phyloP scores from a whole-genome alignment of 2,113 vertebrate genomes.

The Sceloporus tristichus region DNA sequence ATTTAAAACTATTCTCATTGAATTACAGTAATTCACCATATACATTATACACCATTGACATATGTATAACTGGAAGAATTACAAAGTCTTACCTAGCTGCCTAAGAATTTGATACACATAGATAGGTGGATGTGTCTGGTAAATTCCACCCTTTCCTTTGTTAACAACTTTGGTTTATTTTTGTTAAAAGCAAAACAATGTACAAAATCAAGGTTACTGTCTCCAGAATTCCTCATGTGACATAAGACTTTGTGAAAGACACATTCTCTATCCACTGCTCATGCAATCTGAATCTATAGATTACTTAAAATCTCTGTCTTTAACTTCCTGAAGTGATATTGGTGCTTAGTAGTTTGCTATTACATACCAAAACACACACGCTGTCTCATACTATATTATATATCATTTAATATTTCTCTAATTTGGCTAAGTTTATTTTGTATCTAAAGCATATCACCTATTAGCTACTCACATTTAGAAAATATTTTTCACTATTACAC shows the following conservation, averaged over 20 bases:
- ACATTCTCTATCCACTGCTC: neutral
- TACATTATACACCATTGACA: neutral
- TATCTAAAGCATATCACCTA: neutral
- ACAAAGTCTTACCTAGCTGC: neutral
- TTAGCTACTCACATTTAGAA: neutral
- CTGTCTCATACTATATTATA: neutral
- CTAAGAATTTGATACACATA: neutral
- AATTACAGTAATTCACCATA: neutral
- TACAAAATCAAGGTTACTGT: neutral
- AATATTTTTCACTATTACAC: neutral
- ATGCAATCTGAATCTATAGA: neutral
- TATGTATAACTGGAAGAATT: neutral
- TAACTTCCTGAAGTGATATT: neutral
- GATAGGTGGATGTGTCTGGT: neutral
- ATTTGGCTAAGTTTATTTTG: neutral
- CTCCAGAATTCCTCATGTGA: neutral
- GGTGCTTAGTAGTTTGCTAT: neutral
- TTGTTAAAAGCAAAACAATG: neutral
- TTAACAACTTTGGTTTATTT: neutral
- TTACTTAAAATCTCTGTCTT: neutral
- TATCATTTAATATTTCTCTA: neutral
- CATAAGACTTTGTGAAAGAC: neutral
- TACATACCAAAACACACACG: neutral
- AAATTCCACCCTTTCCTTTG: too few relatives aligned
- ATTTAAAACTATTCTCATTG: neutral